A percentile compares a stretch with the other conserved stretches of the same genome.
These are phyloP conservation scores for Myzus persicae DNA, from an alignment of 1,140 invertebrate species.

Conservation along the genomic window DNA sequence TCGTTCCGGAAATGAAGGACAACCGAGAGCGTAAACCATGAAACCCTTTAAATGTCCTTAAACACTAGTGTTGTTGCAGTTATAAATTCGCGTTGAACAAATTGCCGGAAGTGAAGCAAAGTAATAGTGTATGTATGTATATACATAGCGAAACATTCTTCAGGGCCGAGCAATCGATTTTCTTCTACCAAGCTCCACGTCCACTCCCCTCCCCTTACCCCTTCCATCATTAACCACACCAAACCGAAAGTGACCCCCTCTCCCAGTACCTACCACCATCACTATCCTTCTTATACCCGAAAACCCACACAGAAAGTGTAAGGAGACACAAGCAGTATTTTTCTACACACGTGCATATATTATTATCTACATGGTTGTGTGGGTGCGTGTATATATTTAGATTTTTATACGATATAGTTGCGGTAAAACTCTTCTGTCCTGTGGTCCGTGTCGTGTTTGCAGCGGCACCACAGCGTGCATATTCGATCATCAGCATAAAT, in stretches of 20 bases:
- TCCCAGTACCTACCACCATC: not conserved
- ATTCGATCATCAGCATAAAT: conserved; percentile 43
- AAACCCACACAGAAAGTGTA: not conserved
- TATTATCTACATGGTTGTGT: not conserved
- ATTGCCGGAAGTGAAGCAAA: conserved; percentile 13
- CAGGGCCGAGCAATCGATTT: conserved; percentile 1
- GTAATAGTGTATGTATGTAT: not conserved
- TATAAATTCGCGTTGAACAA: conserved; percentile 18
- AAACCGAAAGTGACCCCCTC: not conserved
- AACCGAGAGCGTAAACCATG: not conserved
- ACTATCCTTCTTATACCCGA: not conserved
- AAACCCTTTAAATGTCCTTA: conserved; percentile 38
- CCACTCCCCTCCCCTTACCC: not conserved
- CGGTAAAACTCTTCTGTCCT: not conserved
- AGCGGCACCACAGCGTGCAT: not conserved
- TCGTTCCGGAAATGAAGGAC: conserved; percentile 22
- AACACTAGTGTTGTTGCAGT: not conserved
- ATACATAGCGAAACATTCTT: not conserved
- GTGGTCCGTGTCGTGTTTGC: conserved; percentile 11
- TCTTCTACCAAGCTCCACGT: not conserved
- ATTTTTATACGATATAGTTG: not conserved
- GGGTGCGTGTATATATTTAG: not conserved
- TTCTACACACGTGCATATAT: not conserved
- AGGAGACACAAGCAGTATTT: not conserved
- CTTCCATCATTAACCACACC: not conserved